These are phyloP conservation scores for Nothobranchius furzeri DNA, from an alignment of 2,113 vertebrate species.

Conservation along the genomic window DNA sequence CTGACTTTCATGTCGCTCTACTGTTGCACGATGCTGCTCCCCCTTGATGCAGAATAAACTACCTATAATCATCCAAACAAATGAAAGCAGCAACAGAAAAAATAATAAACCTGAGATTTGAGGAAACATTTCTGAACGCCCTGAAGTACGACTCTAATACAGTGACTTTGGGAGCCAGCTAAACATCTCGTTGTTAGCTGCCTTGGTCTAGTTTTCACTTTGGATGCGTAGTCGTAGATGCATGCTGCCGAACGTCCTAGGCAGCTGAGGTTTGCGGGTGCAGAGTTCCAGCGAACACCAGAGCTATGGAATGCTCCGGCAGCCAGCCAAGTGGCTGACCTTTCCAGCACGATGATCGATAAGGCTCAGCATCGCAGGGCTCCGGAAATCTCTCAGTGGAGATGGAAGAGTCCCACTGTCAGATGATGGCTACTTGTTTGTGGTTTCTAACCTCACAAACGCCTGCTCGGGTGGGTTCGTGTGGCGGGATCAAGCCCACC, in stretches of 20 bases:
- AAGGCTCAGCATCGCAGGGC: constrained; percentile 66
- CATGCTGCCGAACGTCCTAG: constrained; percentile 16
- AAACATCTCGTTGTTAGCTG: neutral
- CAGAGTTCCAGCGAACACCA: constrained; percentile 41
- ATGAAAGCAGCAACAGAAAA: neutral
- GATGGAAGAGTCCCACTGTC: constrained; percentile 61
- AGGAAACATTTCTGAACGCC: neutral
- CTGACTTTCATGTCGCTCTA: neutral
- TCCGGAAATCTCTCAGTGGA: constrained; percentile 74
- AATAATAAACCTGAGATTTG: neutral
- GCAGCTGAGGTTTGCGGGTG: constrained; percentile 27
- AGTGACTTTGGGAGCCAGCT: neutral
- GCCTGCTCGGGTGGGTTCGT: constrained; percentile 44
- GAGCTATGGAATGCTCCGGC: constrained; percentile 39
- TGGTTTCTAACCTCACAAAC: constrained; percentile 53
- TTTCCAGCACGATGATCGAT: constrained; percentile 74
- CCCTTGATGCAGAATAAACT: neutral
- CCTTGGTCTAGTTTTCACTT: neutral
- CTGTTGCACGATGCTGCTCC: neutral
- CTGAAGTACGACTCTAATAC: neutral
- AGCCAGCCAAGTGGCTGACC: constrained; percentile 67
- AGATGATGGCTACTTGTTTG: constrained; percentile 74
- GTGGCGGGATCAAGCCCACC: constrained; percentile 19
- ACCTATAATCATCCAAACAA: neutral
- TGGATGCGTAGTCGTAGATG: neutral